phyloP scores from a whole-genome alignment of 2,888 invertebrate species.

The Disparrhopalites patrizii region DNA sequence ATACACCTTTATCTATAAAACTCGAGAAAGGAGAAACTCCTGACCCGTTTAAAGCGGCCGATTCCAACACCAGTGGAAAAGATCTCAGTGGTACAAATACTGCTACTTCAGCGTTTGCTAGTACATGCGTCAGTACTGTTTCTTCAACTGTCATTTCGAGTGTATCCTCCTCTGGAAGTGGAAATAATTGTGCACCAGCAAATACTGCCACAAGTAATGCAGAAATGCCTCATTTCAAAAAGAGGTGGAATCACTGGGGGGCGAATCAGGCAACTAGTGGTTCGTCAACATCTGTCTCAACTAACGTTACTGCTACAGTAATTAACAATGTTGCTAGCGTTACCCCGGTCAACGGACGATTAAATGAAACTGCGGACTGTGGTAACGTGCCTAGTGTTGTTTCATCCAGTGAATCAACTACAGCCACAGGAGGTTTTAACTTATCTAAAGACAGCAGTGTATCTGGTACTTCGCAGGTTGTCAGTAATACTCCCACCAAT shows the following conservation, averaged over 20 bases:
- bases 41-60: conserved; percentile 14
- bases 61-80: too few relatives aligned
- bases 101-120: background rate
- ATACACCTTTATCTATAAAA: conserved; percentile 25
- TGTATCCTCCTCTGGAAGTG: too few relatives aligned
- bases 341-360: conserved; percentile 36
- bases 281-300: background rate
- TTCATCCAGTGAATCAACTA: background rate
- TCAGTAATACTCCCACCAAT: background rate
- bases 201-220: too few relatives aligned
- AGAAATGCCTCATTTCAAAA: conserved; percentile 25
- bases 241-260: conserved; percentile 46
- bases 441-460: background rate
- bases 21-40: conserved; percentile 38
- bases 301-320: background rate
- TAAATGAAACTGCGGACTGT: conserved; percentile 46
- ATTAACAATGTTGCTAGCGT: background rate
- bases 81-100: background rate
- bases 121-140: too few relatives aligned
- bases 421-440: background rate
- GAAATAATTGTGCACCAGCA: too few relatives aligned
- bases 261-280: conserved; percentile 5
- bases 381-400: conserved; percentile 28
- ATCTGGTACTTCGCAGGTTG: background rate
- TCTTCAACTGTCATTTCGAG: too few relatives aligned